phyloP scores from a whole-genome alignment of 2,113 vertebrate species.

The Collichthys lucidus region DNA sequence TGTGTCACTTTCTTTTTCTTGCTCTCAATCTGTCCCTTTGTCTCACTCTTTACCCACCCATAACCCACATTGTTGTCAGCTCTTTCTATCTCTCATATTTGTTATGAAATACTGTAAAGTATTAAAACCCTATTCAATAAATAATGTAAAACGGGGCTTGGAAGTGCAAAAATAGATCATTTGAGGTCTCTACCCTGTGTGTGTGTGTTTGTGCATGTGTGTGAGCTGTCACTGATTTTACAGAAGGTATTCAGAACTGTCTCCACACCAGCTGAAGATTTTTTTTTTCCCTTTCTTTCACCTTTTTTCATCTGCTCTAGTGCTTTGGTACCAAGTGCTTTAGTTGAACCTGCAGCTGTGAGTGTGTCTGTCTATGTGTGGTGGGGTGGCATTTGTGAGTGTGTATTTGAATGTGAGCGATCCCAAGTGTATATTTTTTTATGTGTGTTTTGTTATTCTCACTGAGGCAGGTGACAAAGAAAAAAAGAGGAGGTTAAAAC shows the following conservation, averaged over 20 bases:
- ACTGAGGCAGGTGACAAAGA: constrained; percentile 18
- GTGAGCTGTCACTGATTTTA: not conserved
- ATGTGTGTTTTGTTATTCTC: constrained; percentile 28
- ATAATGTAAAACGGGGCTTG: constrained; percentile 8
- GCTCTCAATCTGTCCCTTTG: not conserved
- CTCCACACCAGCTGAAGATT: not conserved
- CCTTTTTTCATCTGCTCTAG: not conserved
- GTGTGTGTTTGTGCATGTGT: not conserved
- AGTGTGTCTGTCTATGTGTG: not conserved
- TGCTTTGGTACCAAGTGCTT: not conserved
- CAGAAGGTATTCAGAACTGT: constrained; percentile 1
- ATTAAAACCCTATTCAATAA: constrained; percentile 16
- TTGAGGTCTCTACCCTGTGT: not conserved
- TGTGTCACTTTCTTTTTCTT: constrained; percentile 9
- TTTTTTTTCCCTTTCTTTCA: not conserved
- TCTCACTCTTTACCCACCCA: not conserved
- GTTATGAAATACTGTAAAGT: not conserved
- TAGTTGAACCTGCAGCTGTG: not conserved
- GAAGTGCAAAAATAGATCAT: constrained; percentile 24
- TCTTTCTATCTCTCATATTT: not conserved
- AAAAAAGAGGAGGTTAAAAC: constrained; percentile 28
- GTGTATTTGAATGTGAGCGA: not conserved
- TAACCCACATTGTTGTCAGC: constrained; percentile 18
- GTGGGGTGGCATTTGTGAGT: not conserved
- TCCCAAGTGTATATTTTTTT: constrained; percentile 6